A percentile compares a stretch with the other conserved stretches of the same genome.
Conservation (phyloP, 37 sponge, comb jelly and placozoan species). For the Lycopodina hypogea region DNA sequence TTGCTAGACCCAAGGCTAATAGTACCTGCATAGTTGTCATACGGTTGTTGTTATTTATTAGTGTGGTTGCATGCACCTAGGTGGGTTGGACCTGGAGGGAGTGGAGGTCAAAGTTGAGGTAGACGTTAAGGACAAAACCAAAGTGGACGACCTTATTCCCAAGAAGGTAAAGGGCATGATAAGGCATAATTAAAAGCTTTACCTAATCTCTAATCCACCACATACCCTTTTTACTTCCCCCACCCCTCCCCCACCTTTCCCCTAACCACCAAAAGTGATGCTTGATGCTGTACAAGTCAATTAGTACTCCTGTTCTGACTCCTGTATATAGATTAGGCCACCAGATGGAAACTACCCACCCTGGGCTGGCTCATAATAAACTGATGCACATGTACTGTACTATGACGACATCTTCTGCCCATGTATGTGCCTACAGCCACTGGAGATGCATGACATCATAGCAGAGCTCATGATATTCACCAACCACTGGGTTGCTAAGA, state of each 20-base stretch:
- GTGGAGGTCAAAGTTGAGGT: slow-evolving; percentile 62
- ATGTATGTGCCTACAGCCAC: slow-evolving; percentile 15
- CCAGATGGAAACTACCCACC: too few species aligned
- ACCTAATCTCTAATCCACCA: background rate
- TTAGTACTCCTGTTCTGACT: too few species aligned
- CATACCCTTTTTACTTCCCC: background rate
- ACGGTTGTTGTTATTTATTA: background rate
- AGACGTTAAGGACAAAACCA: slow-evolving; percentile 23
- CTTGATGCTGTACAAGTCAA: background rate
- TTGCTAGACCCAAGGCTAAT: too few species aligned
- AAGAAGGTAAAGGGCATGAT: slow-evolving; percentile 47
- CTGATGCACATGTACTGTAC: too few species aligned
- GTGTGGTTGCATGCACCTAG: slow-evolving; percentile 11
- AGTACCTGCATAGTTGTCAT: background rate
- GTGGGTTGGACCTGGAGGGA: slow-evolving; percentile 70
- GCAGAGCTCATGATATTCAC: slow-evolving; percentile 89
- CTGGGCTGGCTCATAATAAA: too few species aligned
- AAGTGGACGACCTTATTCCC: slow-evolving; percentile 57
- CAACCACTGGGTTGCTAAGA: slow-evolving; percentile 78
- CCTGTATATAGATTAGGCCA: too few species aligned
- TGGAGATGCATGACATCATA: slow-evolving; percentile 69
- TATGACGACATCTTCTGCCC: background rate
- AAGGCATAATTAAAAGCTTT: background rate
- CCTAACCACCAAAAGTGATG: background rate
- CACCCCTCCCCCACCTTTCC: background rate